Conservation (phyloP, 2,113 vertebrate genomes). For the Mandrillus leucophaeus region DNA sequence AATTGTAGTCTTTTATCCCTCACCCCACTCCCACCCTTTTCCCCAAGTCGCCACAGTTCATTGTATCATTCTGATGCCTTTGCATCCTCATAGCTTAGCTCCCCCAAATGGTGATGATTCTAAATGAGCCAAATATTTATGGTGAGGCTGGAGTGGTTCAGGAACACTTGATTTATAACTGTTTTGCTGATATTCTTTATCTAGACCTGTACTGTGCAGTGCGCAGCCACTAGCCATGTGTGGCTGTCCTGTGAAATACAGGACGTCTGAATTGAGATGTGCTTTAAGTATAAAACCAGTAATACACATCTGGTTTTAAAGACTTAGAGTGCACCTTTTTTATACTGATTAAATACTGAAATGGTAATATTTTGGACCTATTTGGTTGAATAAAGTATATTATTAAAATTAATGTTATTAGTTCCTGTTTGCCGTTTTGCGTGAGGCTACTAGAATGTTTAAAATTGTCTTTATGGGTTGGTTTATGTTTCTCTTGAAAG, state of each 20-base stretch:
- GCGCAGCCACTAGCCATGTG: not conserved
- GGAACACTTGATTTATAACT: not conserved
- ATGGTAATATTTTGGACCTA: not conserved
- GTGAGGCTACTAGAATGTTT: not conserved
- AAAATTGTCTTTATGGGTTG: not conserved
- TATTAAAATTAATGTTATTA: not conserved
- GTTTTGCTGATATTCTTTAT: not conserved
- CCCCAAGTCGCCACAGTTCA: too few relatives aligned
- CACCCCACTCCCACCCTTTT: too few relatives aligned
- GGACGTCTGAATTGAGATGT: not conserved
- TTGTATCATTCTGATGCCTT: too few relatives aligned
- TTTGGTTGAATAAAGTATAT: not conserved
- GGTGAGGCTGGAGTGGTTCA: not conserved
- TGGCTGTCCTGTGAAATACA: not conserved
- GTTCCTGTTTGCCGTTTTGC: conserved; percentile 5
- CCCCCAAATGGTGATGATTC: not conserved
- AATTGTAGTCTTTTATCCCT: too few relatives aligned
- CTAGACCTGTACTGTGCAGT: not conserved
- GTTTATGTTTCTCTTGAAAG: not conserved
- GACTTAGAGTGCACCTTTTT: not conserved
- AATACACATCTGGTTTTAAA: not conserved
- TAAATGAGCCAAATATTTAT: not conserved
- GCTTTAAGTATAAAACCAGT: not conserved
- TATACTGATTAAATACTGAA: not conserved
- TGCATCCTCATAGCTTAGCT: too few relatives aligned